A percentile compares a stretch with the other conserved stretches of the same genome.
phyloP scores from a whole-genome alignment of 2,888 invertebrate genomes.

The Volucella zonaria region DNA sequence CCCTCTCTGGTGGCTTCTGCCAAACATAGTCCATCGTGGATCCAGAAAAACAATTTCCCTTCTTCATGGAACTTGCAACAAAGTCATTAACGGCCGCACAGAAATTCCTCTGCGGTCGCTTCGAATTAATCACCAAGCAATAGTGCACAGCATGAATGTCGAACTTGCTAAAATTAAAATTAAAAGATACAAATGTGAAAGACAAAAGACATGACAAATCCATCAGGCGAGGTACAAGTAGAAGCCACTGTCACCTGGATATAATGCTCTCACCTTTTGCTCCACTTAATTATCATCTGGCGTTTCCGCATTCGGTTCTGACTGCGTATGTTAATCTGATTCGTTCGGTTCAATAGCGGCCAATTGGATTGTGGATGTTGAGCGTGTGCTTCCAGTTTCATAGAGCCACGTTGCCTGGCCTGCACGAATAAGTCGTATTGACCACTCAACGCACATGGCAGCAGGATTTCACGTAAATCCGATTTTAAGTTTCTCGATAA shows the following conservation, averaged over 20 bases:
- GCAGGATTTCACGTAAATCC: slow-evolving; percentile 77
- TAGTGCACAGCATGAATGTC: slow-evolving; percentile 82
- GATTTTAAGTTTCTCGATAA: slow-evolving; percentile 77
- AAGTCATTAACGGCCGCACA: slow-evolving; percentile 77
- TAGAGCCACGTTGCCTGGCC: slow-evolving; percentile 78
- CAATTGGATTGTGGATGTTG: slow-evolving; percentile 80
- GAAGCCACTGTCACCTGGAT: slow-evolving; percentile 1
- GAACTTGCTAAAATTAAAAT: slow-evolving; percentile 78
- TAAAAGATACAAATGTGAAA: slow-evolving; percentile 9
- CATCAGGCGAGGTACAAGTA: slow-evolving; percentile 12
- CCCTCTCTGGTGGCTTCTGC: slow-evolving; percentile 78
- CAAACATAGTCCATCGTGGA: slow-evolving; percentile 78
- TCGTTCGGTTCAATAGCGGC: slow-evolving; percentile 81
- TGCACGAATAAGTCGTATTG: slow-evolving; percentile 81
- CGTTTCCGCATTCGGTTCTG: slow-evolving; percentile 82
- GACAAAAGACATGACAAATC: slow-evolving; percentile 34
- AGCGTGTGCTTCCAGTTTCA: slow-evolving; percentile 80
- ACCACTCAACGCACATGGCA: slow-evolving; percentile 81
- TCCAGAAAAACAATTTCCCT: slow-evolving; percentile 72
- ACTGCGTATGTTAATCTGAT: slow-evolving; percentile 80
- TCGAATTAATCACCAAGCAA: slow-evolving; percentile 79
- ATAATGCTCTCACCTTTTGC: slow-evolving; percentile 77
- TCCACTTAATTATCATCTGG: slow-evolving; percentile 82
- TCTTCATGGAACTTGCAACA: slow-evolving; percentile 71
- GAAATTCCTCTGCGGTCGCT: slow-evolving; percentile 76